Evolutionary conservation across 2,888 invertebrate species (phyloP), one percentile per base, ranked within the genome.

Genomic region (Terebella lapidaria): DNA sequence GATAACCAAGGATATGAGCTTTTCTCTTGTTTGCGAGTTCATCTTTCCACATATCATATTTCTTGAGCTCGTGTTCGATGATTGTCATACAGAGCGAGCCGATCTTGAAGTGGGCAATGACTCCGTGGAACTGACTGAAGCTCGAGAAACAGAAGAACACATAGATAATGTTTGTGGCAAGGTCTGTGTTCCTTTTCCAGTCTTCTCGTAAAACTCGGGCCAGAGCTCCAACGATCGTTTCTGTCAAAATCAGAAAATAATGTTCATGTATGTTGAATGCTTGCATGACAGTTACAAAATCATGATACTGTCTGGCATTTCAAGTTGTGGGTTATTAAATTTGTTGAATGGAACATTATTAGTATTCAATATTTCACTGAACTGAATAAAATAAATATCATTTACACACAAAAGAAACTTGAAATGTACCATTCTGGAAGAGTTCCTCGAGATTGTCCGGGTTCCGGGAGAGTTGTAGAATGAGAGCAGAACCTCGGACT

Each of bases 131-230:
- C 75, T 92, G 90, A 72, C 90, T 89, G 78, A 94, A 97, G 46
- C 91, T 91, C 15, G 97, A 96, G 79, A 99, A 94, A 79, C 94
- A 96, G 80, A 94, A 94, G 83, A 97, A 97, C 73, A 93, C 91
- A 79, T 94, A 93, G 67, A 95, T 90, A 76, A 99, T 92, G 81
- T 95, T 95, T 70, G 94, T 95, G 71, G 94, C 93, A 61, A 99
- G 83, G 79, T 97, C 95, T 74, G 95, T 89, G 80, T 92, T 96
- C 77, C 92, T 88, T 81, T 92, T 92, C 92, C 95, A 97, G 83
- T 99, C 97, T 84, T 99, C 99, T 68, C 96, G 86, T 58, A 99
- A 84, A 30, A 97, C 94, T 76, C 99, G 86, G 15, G 95, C 92
- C 71, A 99, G 84, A 46, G 96, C 97, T 83, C 95, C 95, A 56